Evolutionary conservation across 2,888 invertebrate genomes (phyloP), one percentile per base, ranked within the genome.

Genomic region (Sicus ferrugineus): DNA sequence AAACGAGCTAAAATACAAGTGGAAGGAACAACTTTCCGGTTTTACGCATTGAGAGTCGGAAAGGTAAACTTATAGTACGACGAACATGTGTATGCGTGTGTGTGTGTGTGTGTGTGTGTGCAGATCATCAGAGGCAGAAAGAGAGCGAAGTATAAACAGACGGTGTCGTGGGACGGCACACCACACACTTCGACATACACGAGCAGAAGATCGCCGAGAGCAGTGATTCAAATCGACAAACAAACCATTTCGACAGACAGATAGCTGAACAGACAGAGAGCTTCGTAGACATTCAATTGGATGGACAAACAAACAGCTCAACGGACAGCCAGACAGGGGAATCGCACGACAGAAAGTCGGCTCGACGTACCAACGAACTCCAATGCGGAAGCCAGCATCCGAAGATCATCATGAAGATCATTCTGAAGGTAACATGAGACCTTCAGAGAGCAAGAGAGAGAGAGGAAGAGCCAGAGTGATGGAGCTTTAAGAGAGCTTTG

Each of bases 381-480:
- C 67, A 67, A 67, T 59, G 67, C 67, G 67, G 67, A 67, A 67
- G 48, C n/a, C 58, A 59, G 58, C 67, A 67, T 67, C 67, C 30
- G 67, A 48, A 67, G 65, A 59, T 67, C 67, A 67, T 59, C 16
- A 59, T 59, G 67, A 67, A 67, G 58, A 59, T 67, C 59, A 46
- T 21, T 58, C 54, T 34, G 48, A 59, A 59, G 67, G 59, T 58
- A 58, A 48, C 26, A 9, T 21, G 58, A 67, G 48, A 11, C 46
- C 19, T 21, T 11, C 23, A 46, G 30, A 52, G 26, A 67, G 31
- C 46, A 30, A 46, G 2, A 19, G 66, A 59, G 59, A 11, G 48
- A 23, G 61, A 42, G 30, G 16, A 14, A 5, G 46, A 21, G 54
- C 34, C 52, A 4, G 19, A 3, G 2, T 0, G n/a, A 26, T 6